phyloP scores from a whole-genome alignment of 2,888 invertebrate genomes.

The Malthinus seriepunctatus region DNA sequence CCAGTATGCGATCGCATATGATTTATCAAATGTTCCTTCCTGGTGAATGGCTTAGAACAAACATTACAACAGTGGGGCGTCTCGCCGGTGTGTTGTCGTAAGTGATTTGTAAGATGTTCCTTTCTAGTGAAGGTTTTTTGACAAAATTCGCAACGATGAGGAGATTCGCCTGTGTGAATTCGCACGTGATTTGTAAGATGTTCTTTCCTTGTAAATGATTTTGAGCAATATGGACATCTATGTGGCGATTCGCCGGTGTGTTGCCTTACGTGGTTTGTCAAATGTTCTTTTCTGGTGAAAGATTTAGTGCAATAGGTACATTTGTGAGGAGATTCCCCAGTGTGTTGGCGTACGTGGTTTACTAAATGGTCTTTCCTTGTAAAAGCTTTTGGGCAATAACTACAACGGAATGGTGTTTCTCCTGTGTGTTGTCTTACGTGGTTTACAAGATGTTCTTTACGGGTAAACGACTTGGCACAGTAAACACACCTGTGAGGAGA shows the following conservation, averaged over 20 bases:
- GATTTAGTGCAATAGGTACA: conserved; percentile 78
- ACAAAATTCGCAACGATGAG: conserved; percentile 72
- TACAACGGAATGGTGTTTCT: conserved; percentile 77
- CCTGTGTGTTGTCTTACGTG: conserved; percentile 83
- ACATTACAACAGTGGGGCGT: conserved; percentile 73
- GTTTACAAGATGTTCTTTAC: conserved; percentile 84
- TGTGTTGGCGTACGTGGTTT: conserved; percentile 71
- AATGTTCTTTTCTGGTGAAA: conserved; percentile 79
- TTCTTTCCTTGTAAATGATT: conserved; percentile 84
- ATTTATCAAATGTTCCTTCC: conserved; percentile 74
- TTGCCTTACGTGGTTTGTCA: conserved; percentile 84
- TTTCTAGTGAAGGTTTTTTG: conserved; percentile 72
- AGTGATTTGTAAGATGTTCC: conserved; percentile 72
- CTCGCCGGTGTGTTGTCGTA: conserved; percentile 73
- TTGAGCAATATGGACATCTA: conserved; percentile 81
- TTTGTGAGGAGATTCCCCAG: conserved; percentile 76
- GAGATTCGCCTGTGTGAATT: conserved; percentile 67
- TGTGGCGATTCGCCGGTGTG: conserved; percentile 89
- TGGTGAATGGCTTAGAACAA: conserved; percentile 73
- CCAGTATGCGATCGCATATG: conserved; percentile 81
- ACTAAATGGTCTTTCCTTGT: conserved; percentile 83
- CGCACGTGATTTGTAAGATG: conserved; percentile 83
- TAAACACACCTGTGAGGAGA: conserved; percentile 85
- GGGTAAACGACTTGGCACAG: conserved; percentile 85
- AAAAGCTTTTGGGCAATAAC: conserved; percentile 84